Conservation (phyloP, 2,888 invertebrate genomes). For the Drosophila trichaetosa region DNA sequence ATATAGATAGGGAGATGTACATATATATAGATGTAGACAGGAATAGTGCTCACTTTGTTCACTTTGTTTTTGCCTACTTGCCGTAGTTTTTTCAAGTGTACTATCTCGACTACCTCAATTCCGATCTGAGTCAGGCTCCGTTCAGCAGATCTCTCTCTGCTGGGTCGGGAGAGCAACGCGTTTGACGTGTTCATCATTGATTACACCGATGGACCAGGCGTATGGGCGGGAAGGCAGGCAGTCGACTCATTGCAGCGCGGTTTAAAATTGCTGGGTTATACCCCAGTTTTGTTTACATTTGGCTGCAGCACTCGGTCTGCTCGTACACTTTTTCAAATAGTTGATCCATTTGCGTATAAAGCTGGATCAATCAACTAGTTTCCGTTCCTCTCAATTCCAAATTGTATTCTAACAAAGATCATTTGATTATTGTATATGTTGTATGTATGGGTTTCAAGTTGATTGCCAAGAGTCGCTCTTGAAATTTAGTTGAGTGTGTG, state of each 20-base stretch:
- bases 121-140: not conserved
- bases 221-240: not conserved
- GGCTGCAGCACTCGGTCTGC: not conserved
- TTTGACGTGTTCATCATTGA: constrained; percentile 4
- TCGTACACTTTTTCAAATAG: not conserved
- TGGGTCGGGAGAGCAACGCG: constrained; percentile 4
- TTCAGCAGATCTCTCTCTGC: not conserved
- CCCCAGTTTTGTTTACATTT: constrained; percentile 19
- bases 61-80: not conserved
- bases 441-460: not conserved
- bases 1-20: too few relatives aligned
- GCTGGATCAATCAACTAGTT: not conserved
- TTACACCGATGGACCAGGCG: not conserved
- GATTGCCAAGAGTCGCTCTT: constrained; percentile 4
- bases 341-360: constrained; percentile 12
- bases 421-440: not conserved
- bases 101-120: not conserved
- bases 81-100: not conserved
- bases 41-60: not conserved
- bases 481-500: constrained; percentile 1
- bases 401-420: not conserved
- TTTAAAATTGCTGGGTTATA: constrained; percentile 16
- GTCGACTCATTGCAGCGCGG: constrained; percentile 12
- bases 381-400: not conserved
- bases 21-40: not conserved